A percentile compares a stretch with the other conserved stretches of the same genome.
These are phyloP conservation scores for Zygothrica quintamaculata DNA, from an alignment of 2,888 invertebrate genomes.

Conservation along the genomic window DNA sequence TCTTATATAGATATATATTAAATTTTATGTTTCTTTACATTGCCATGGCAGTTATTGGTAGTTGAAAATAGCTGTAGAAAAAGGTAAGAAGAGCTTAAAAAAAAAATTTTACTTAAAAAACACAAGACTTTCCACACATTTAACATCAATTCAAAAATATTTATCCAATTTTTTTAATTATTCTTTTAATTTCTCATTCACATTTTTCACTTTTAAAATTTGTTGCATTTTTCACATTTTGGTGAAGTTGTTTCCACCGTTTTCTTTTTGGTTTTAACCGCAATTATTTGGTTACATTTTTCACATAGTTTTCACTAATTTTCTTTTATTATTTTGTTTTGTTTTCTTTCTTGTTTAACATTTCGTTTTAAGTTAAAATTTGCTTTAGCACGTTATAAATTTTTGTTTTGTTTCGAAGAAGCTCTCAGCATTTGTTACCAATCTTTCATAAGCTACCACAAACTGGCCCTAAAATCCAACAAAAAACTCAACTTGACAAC, in stretches of 20 bases:
- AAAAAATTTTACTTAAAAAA: neutral
- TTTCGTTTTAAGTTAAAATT: slow-evolving; percentile 8
- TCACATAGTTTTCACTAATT: slow-evolving; percentile 10
- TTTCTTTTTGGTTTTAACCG: neutral
- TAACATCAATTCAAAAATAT: neutral
- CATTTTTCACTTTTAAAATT: neutral
- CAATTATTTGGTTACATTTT: slow-evolving; percentile 1
- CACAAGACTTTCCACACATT: neutral
- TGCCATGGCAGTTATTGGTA: slow-evolving; percentile 47
- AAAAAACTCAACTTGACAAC: slow-evolving; percentile 52
- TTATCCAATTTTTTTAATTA: neutral
- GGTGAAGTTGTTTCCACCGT: neutral
- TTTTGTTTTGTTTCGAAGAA: slow-evolving; percentile 40
- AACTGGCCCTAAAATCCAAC: slow-evolving; percentile 62
- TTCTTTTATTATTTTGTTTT: neutral
- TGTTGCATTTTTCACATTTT: neutral
- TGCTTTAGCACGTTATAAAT: slow-evolving; percentile 21
- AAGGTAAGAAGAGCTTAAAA: neutral
- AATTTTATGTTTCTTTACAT: slow-evolving; percentile 35
- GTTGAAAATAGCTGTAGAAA: slow-evolving; percentile 30
- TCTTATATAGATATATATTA: slow-evolving; percentile 24
- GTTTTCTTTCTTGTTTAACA: neutral
- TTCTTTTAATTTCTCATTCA: slow-evolving; percentile 6
- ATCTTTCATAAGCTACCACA: slow-evolving; percentile 70
- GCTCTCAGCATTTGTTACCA: slow-evolving; percentile 60